Percentiles rank a stretch among this genome's conserved stretches.
phyloP scores from a whole-genome alignment of 92 coral and sea anemone species.

The Siderastrea radians region DNA sequence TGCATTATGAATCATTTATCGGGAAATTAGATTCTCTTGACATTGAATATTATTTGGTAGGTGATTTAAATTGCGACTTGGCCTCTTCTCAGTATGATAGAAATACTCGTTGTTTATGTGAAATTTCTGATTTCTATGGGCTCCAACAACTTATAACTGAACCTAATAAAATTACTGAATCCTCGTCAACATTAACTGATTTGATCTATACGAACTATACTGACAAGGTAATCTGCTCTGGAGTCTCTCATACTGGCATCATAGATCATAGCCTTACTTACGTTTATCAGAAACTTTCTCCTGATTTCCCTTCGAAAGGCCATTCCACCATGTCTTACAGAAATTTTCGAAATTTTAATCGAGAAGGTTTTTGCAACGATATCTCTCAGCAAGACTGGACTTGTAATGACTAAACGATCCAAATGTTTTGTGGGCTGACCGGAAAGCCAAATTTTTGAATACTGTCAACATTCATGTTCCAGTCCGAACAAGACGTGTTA shows the following conservation, averaged over 20 bases:
- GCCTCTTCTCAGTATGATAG: too few relatives aligned
- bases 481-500: background rate
- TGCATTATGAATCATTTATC: too few relatives aligned
- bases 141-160: slow-evolving; percentile 36
- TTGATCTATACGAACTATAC: slow-evolving; percentile 47
- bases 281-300: slow-evolving; percentile 50
- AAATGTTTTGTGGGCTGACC: slow-evolving; percentile 14
- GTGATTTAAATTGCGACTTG: slow-evolving; percentile 48
- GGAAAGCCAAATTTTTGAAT: slow-evolving; percentile 5
- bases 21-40: too few relatives aligned
- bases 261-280: slow-evolving; percentile 58
- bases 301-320: slow-evolving; percentile 26
- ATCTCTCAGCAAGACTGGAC: slow-evolving; percentile 20
- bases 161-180: slow-evolving; percentile 31
- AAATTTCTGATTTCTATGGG: slow-evolving; percentile 42
- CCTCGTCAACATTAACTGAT: slow-evolving; percentile 44
- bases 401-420: slow-evolving; percentile 7
- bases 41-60: too few relatives aligned
- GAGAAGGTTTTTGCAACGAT: slow-evolving; percentile 27
- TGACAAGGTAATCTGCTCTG: slow-evolving; percentile 54
- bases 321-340: too few relatives aligned
- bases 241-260: slow-evolving; percentile 59
- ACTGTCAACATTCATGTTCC: slow-evolving; percentile 1
- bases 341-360: too few relatives aligned
- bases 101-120: slow-evolving; percentile 9